Evolutionary conservation across 2,888 invertebrate species (phyloP), one percentile per base, ranked within the genome.

Genomic region (Polylopha cassiicola): DNA sequence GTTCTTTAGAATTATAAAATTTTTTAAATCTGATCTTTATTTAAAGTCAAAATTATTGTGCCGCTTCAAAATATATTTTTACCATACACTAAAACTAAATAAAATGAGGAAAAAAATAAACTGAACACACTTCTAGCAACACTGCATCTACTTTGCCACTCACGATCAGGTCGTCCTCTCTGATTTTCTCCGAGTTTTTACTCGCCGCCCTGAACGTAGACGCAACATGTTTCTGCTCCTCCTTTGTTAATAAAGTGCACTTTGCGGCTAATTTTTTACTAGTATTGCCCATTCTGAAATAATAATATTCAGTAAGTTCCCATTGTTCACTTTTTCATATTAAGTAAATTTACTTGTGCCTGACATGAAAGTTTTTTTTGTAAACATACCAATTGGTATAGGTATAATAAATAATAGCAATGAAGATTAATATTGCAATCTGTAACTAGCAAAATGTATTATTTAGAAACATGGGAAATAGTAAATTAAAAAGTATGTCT

Each of bases 121-220:
- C 73, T 74, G 70, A 78, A 85, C 84, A 76, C 74, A 85, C 84
- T 78, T 85, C 80, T 74, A 85, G 65, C 52, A 69, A 76, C 56
- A 70, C 80, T 60, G 81, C 73, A 48, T 82, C 82, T 75, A 84
- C 55, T 69, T 66, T 73, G 50, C 77, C 78, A 84, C 86, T 87
- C 85, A 90, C 90, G 74, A 88, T 89, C 65, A 90, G 84, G 66
- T 90, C 90, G 44, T 90, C 90, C 74, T 90, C 90, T 38, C 88
- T 77, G 41, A 90, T 89, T 64, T 77, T 82, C 45, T 89, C 89
- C 0, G 89, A 89, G 72, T 89, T 89, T 66, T 88, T 89, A 60
- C 89, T 89, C 36, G 88, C 89, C 2, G 88, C 74, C 37, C 87
- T 73, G 72, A 90, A 90, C 1, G 89, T 89, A 24, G 85, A 85